Conservation (phyloP, 2,888 invertebrate species). For the Cosmorhoe ocellata region DNA sequence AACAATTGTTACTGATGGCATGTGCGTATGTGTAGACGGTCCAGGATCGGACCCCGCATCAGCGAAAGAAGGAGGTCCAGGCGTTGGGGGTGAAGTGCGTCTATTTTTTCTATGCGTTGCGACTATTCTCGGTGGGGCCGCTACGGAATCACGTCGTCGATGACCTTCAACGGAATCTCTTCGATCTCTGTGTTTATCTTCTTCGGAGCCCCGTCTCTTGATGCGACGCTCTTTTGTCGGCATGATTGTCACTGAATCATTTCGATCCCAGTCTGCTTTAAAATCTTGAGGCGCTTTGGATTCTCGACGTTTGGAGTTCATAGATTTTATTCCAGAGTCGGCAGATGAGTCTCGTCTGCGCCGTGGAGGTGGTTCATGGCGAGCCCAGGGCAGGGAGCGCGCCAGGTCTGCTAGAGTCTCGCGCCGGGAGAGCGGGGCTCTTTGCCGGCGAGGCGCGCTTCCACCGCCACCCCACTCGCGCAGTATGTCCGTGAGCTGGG, state of each 20-base stretch:
- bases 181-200: constrained; percentile 75
- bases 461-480: constrained; percentile 92
- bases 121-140: constrained; percentile 83
- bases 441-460: constrained; percentile 75
- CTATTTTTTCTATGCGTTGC: constrained; percentile 83
- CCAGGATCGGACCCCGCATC: constrained; percentile 85
- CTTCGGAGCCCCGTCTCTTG: constrained; percentile 84
- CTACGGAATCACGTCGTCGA: constrained; percentile 87
- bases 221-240: constrained; percentile 72
- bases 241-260: constrained; percentile 84
- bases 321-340: constrained; percentile 91
- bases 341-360: constrained; percentile 94
- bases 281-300: constrained; percentile 87
- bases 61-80: constrained; percentile 79
- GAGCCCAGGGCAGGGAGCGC: constrained; percentile 91
- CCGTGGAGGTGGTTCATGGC: constrained; percentile 82
- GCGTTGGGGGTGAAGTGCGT: constrained; percentile 68
- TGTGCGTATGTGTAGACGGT: constrained; percentile 71
- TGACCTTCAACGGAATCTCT: constrained; percentile 87
- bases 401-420: constrained; percentile 95
- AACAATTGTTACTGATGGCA: constrained; percentile 75
- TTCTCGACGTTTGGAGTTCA: constrained; percentile 87
- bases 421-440: constrained; percentile 89
- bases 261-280: constrained; percentile 86
- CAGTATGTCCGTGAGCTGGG: constrained; percentile 93